Percentiles rank a stretch among this genome's conserved stretches.
phyloP scores from a whole-genome alignment of 2,113 vertebrate genomes.

The Etheostoma cragini region DNA sequence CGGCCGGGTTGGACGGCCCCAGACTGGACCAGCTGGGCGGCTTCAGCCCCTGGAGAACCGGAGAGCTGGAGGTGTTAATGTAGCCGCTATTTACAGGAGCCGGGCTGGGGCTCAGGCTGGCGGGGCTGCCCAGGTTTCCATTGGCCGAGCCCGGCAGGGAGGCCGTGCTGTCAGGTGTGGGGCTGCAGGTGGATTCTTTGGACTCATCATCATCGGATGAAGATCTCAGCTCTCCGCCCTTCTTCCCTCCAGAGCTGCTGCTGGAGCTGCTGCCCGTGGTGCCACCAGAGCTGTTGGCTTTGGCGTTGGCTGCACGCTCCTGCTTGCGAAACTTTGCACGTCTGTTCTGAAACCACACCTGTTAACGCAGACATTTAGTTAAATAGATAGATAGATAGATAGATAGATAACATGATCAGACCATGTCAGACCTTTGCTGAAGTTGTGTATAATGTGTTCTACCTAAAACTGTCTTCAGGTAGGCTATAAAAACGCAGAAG shows the following conservation, averaged over 20 bases:
- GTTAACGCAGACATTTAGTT: slow-evolving; percentile 26
- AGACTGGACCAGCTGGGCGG: slow-evolving; percentile 89
- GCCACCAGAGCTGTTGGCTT: slow-evolving; percentile 77
- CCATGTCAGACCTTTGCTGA: neutral
- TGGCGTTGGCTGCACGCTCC: slow-evolving; percentile 93
- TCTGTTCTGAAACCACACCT: slow-evolving; percentile 99
- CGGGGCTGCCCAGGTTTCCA: slow-evolving; percentile 88
- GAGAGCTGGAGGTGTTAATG: slow-evolving; percentile 82
- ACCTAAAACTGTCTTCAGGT: neutral
- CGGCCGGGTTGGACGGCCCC: slow-evolving; percentile 84
- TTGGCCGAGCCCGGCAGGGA: slow-evolving; percentile 88
- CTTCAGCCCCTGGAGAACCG: slow-evolving; percentile 89
- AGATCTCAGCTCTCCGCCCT: slow-evolving; percentile 85
- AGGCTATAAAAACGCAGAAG: too few relatives aligned
- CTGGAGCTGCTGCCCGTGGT: slow-evolving; percentile 62
- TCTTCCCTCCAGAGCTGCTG: slow-evolving; percentile 83
- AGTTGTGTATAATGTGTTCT: neutral
- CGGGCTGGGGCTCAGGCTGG: slow-evolving; percentile 93
- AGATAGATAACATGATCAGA: neutral
- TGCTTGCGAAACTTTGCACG: slow-evolving; percentile 97
- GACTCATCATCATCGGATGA: slow-evolving; percentile 95
- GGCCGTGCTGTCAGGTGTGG: slow-evolving; percentile 96
- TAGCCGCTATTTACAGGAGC: slow-evolving; percentile 81
- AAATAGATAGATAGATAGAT: neutral
- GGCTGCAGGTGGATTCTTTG: slow-evolving; percentile 96